A percentile compares a stretch with the other conserved stretches of the same genome.
Evolutionary conservation across 2,797 vertebrate species (phyloP).

Genomic region (Channa striata): DNA sequence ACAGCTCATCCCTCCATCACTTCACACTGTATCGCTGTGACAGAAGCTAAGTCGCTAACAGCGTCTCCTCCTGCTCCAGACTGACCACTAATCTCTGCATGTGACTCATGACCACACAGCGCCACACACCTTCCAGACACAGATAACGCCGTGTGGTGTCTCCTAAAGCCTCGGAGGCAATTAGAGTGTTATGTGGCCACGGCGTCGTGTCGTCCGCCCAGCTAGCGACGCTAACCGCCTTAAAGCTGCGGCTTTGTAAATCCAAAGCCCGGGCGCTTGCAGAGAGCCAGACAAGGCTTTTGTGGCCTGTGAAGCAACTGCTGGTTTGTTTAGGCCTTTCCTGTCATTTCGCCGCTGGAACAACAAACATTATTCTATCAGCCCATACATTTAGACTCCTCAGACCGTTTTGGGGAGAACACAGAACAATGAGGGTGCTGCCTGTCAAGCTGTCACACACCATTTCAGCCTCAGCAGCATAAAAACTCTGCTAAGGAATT

Average conservation of each 20-base stretch:
- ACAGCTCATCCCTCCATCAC: constrained; percentile 40
- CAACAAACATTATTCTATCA: constrained; percentile 56
- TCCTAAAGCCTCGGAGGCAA: constrained; percentile 7
- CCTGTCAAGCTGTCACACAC: constrained; percentile 42
- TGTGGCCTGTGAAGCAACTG: constrained; percentile 67
- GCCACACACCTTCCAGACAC: constrained; percentile 62
- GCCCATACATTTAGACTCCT: constrained; percentile 27
- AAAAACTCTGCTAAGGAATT: constrained; percentile 50
- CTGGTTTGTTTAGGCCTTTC: constrained; percentile 51
- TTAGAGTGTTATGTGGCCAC: constrained; percentile 20
- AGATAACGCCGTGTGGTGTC: constrained; percentile 34
- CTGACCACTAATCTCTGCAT: constrained; percentile 48
- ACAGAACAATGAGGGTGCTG: constrained; percentile 48
- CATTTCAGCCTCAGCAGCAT: constrained; percentile 46
- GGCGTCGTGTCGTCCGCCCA: constrained; percentile 19
- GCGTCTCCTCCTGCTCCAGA: constrained; percentile 29
- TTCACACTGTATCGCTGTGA: constrained; percentile 37
- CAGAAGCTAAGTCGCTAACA: constrained; percentile 31
- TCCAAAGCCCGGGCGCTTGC: constrained; percentile 23
- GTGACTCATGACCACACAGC: constrained; percentile 41
- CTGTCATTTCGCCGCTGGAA: constrained; percentile 46
- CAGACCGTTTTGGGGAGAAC: constrained; percentile 11
- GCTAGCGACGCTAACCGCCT: constrained; percentile 37
- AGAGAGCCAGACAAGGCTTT: constrained; percentile 50
- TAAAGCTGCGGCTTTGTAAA: constrained; percentile 49